Conservation (phyloP, 2,113 vertebrate species). For the Brachionichthys hirsutus region DNA sequence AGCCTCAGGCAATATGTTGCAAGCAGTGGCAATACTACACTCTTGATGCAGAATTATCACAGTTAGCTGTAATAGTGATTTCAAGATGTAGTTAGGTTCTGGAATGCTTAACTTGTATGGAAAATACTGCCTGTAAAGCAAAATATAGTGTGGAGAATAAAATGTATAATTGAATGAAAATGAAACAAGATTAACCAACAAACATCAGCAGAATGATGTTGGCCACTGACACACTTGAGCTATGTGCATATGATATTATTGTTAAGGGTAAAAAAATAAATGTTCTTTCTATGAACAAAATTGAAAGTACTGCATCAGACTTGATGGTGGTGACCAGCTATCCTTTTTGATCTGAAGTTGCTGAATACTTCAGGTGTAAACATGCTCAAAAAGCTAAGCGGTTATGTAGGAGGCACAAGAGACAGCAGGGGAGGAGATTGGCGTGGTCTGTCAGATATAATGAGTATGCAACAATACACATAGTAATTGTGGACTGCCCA, state of each 20-base stretch:
- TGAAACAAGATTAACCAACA: too few species aligned
- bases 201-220: too few species aligned
- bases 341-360: neutral
- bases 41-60: conserved; percentile 45
- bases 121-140: neutral
- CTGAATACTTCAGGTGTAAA: neutral
- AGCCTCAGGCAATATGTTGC: conserved; percentile 45
- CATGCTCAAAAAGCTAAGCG: conserved; percentile 23
- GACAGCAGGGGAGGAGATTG: conserved; percentile 72
- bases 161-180: too few species aligned
- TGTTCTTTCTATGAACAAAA: neutral
- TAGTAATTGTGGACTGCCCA: conserved; percentile 74
- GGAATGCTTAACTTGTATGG: too few species aligned
- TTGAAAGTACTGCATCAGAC: neutral
- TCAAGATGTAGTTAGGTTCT: too few species aligned
- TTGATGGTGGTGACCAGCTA: neutral
- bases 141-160: too few species aligned
- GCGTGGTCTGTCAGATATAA: conserved; percentile 81
- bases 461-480: conserved; percentile 80
- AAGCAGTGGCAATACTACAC: conserved; percentile 34
- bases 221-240: too few species aligned
- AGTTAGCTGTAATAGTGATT: conserved; percentile 17
- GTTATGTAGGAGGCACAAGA: conserved; percentile 64
- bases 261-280: too few species aligned
- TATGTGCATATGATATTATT: too few species aligned